Conservation (phyloP, 2,113 vertebrate species). For the Rutilus rutilus region DNA sequence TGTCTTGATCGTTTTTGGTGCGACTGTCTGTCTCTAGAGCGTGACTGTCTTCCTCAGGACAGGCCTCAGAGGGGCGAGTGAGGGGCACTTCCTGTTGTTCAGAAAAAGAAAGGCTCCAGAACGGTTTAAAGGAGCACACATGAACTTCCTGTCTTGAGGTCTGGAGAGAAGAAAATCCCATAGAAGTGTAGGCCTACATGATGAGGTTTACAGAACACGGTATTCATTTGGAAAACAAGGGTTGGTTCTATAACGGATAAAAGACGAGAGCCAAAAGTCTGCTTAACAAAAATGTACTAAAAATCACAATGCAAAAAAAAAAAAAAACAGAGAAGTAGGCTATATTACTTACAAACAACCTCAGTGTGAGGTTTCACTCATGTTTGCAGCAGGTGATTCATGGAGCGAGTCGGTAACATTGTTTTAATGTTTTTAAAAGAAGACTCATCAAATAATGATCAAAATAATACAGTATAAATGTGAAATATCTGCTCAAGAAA, state of each 20-base stretch:
- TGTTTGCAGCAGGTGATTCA: no score
- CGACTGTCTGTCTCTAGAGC: background rate
- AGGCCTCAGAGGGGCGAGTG: background rate
- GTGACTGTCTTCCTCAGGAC: background rate
- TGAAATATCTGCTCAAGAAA: background rate
- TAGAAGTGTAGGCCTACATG: background rate
- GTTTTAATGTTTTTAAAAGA: no score
- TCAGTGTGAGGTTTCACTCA: no score
- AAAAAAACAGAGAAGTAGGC: background rate
- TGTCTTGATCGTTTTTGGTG: background rate
- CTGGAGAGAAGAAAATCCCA: constrained; percentile 18
- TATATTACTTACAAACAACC: no score
- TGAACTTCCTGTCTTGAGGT: constrained; percentile 10
- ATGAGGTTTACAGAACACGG: background rate
- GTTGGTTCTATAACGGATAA: background rate
- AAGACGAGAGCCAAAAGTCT: background rate
- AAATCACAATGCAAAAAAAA: background rate
- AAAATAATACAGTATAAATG: no score
- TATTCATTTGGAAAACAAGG: background rate
- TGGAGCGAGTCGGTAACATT: no score
- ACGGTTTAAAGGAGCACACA: background rate
- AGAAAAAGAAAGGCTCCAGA: background rate
- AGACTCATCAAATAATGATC: no score
- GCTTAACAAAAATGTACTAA: background rate
- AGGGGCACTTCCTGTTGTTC: constrained; percentile 30